Percentiles rank a stretch among this genome's conserved stretches.
Conservation (phyloP, 2,113 vertebrate genomes). For the Ploceus nigricollis region DNA sequence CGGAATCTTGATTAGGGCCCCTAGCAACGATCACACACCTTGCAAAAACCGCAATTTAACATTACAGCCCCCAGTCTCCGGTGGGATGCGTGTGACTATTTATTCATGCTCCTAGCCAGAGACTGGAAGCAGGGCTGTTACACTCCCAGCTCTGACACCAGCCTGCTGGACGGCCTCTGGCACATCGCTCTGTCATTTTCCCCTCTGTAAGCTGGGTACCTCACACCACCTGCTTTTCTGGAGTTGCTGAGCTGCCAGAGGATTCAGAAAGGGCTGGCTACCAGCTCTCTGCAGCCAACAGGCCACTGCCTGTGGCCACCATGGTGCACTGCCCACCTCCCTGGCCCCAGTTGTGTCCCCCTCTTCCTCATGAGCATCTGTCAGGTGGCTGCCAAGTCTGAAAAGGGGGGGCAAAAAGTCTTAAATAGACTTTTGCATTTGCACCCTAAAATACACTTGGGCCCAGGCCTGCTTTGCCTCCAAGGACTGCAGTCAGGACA, state of each 20-base stretch:
- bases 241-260: neutral
- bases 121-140: neutral
- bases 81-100: neutral
- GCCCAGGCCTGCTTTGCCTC: neutral
- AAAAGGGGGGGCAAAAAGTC: neutral
- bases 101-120: neutral
- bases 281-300: neutral
- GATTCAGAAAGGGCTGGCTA: accelerated
- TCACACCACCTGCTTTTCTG: neutral
- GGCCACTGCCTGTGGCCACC: neutral
- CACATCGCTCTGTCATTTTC: neutral
- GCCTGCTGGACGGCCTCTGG: neutral
- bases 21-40: neutral
- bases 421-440: neutral
- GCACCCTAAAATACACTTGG: accelerated
- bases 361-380: neutral
- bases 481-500: accelerated
- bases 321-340: accelerated
- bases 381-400: neutral
- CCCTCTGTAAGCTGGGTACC: neutral
- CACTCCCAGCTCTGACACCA: neutral
- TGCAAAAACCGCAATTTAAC: neutral
- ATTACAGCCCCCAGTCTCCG: neutral
- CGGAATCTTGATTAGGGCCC: neutral
- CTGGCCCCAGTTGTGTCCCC: accelerated